Base-by-base conservation (phyloP, 2,888 invertebrate genomes). In the Cephalotes varians region DNA sequence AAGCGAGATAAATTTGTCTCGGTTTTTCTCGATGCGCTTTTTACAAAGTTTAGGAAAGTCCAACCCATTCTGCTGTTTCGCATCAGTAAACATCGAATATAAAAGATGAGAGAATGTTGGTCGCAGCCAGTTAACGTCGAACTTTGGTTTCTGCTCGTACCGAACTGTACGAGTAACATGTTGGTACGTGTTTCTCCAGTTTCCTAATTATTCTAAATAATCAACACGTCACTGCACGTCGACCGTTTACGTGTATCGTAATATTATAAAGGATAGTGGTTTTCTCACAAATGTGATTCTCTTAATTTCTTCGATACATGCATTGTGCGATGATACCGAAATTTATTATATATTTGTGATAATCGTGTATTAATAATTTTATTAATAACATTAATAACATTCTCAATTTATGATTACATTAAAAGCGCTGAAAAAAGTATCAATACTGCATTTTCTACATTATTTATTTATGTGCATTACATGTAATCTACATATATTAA, bases 21-120 rank as follows among this genome's bases (percentile, higher is more conserved):
- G 88, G 90, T 91, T 92, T 93, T 94, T 92, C 91, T 92, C 81
- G 86, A 71, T 79, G 83, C 83, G 84, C 87, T 94, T 94, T 94
- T 94, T 94, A 89, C 92, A 74, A 85, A 85, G 90, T 93, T 92
- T 93, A 94, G 93, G 92, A 94, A 94, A 93, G 92, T 90, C 86
- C 90, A 90, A 90, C 91, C 91, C 90, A 91, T 92, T 94, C 92
- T 88, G 84, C 89, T 90, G 93, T 92, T 85, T 92, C 92, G 94
- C 94, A 93, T 93, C 94, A 89, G 86, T 93, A 91, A 93, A 88
- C 91, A 65, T 86, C 80, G 92, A 92, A 94, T 94, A 94, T 94
- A 94, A 94, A 94, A 94, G 94, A 91, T 91, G 86, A 86, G 79
- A 81, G 83, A 85, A 87, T 86, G 82, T 85, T 87, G 87, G 81